Percentiles rank a stretch among this genome's conserved stretches.
phyloP scores from a whole-genome alignment of 2,888 invertebrate species.

The Nomada hirtipes region DNA sequence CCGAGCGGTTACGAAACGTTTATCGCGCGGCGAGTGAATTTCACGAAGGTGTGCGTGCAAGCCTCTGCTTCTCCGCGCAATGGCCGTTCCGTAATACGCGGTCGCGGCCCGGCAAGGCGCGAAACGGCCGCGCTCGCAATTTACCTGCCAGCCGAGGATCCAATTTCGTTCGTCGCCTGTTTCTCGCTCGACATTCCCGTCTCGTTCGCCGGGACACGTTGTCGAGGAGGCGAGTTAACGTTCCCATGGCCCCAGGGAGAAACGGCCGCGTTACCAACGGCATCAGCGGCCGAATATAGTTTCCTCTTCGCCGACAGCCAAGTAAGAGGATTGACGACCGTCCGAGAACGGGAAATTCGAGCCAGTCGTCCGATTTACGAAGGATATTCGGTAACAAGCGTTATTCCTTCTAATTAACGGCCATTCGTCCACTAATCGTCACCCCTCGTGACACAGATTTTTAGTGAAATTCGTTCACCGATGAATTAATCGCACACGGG shows the following conservation, averaged over 20 bases:
- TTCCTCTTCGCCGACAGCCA: constrained; percentile 23
- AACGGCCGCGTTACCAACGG: constrained; percentile 25
- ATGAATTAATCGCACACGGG: not conserved
- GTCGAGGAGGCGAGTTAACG: constrained; percentile 7
- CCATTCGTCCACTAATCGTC: not conserved
- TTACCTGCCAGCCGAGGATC: constrained; percentile 61
- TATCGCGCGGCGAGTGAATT: constrained; percentile 66
- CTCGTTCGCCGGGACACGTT: constrained; percentile 22
- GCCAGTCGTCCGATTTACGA: constrained; percentile 18
- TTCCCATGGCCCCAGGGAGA: not conserved
- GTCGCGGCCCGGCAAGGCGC: constrained; percentile 39
- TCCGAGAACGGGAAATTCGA: constrained; percentile 26
- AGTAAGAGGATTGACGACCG: constrained; percentile 25
- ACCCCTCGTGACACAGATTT: not conserved
- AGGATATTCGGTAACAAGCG: constrained; percentile 32
- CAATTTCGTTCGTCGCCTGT: constrained; percentile 51
- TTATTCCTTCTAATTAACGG: constrained; percentile 31
- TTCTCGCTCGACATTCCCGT: constrained; percentile 24
- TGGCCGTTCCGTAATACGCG: constrained; percentile 34
- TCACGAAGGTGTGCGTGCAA: constrained; percentile 20
- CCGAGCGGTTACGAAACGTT: constrained; percentile 73
- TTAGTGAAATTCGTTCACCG: not conserved
- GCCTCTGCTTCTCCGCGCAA: not conserved
- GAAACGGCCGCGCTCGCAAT: constrained; percentile 57
- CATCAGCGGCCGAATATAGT: constrained; percentile 28